phyloP scores from a whole-genome alignment of 37 sponge, comb jelly and placozoan genomes.

The Corticium candelabrum region DNA sequence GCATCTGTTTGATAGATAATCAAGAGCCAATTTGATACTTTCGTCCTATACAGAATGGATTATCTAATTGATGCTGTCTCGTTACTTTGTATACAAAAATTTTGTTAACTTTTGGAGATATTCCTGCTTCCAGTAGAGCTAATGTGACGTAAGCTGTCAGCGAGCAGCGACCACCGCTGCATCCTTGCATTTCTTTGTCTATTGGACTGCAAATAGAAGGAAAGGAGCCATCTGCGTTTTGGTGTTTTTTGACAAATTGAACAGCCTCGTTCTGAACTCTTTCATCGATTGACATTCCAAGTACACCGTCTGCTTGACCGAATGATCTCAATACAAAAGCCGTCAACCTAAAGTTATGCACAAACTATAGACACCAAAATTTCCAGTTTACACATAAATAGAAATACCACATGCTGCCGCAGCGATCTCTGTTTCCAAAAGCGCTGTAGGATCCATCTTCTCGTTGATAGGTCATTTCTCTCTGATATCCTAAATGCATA shows the following conservation, averaged over 20 bases:
- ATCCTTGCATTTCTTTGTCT: neutral
- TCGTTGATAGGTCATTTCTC: conserved; percentile 9
- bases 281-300: neutral
- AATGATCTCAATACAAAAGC: conserved; percentile 9
- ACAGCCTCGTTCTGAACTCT: neutral
- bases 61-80: too few species aligned
- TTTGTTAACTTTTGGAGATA: neutral
- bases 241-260: neutral
- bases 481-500: conserved; percentile 9
- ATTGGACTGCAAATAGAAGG: neutral
- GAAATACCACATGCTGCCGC: conserved; percentile 21
- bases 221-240: neutral
- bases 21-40: neutral
- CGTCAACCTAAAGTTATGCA: neutral
- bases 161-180: neutral
- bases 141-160: neutral
- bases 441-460: conserved; percentile 17
- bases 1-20: neutral
- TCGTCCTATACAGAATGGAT: neutral
- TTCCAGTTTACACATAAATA: too few species aligned
- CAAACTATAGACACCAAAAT: too few species aligned
- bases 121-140: neutral
- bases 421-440: conserved; percentile 9
- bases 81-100: too few species aligned
- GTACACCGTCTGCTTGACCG: neutral